Evolutionary conservation across 2,888 invertebrate species (phyloP), one percentile per base, ranked within the genome.

Genomic region (Scaptomyza parva): DNA sequence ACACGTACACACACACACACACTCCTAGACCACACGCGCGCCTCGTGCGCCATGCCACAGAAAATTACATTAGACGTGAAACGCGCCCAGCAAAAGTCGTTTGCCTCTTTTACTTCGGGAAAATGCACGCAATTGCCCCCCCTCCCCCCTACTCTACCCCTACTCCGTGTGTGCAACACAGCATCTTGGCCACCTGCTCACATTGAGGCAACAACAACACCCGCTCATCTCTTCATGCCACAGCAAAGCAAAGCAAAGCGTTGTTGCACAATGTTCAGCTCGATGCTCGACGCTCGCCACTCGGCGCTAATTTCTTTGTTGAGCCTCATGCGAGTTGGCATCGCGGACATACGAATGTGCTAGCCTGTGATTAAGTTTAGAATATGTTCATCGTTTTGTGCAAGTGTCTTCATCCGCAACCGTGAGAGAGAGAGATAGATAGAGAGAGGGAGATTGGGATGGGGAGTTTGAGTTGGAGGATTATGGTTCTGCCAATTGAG

Each of bases 271-370:
- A 28, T 18, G 35, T 8, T 35, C 14, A 45, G 28, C 18, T n/a
- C n/a, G n/a, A n/a, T n/a, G n/a, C n/a, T n/a, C n/a, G n/a, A n/a
- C n/a, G n/a, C n/a, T n/a, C n/a, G n/a, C n/a, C n/a, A n/a, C 18
- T 47, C 37, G 30, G 69, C 89, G 86, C 86, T 85, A 85, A 85
- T 85, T 85, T 88, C 89, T 88, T 88, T 88, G 89, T 85, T 88
- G 84, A 82, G 74, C 47, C 70, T 83, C 86, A 84, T 83, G 81
- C 78, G 51, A 83, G 81, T 68, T 84, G 83, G 83, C 83, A 86
- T 63, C 43, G 87, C 68, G 67, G 88, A 86, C 88, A 88, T 70
- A 61, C 77, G 80, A 69, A 73, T 85, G 86, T 88, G 86, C 78
- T 65, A 75, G 78, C 20, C 80, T 78, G 86, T 88, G 84, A 85